Evolutionary conservation across 2,888 invertebrate species (phyloP), one percentile per base, ranked within the genome.

Genomic region (Cremastinae sp.): DNA sequence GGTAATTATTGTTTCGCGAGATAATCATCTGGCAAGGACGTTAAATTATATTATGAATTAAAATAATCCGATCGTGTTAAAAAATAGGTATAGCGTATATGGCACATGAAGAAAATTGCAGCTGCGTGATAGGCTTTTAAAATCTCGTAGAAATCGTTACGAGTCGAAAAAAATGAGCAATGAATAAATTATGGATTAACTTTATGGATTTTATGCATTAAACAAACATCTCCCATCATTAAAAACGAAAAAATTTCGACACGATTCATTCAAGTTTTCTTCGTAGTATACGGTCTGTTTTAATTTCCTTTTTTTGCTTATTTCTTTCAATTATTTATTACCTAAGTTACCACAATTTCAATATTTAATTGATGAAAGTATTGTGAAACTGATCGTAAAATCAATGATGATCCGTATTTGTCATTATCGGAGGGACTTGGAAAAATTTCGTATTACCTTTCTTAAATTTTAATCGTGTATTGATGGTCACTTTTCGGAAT

Each of bases 381-480:
- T 71, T 35, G 55, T 70, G 62, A 71, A 68, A 75, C 56, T 75
- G 61, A 75, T 66, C 56, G 56, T 71, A 56, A 71, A 75, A 75
- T 71, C 43, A 71, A 71, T 68, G 43, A 18, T 43, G 61, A 56
- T 71, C 55, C 70, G 55, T 59, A 75, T 61, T 75, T 61, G 45
- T 20, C 59, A 65, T 59, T 59, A 39, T 47, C 65, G 28, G 2
- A 28, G 28, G 5, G 5, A 28, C 5, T 28, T 41, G 9, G 20
- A 20, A n/a, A 2, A 9, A 28, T 61, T 8, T 45, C 28, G 20
- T 28, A 28, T 28, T 5, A 2, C 37, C 8, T 7, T 62, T n/a
- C 35, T 16, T 2, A 10, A 8, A 18, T 4, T 1, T 41, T 12
- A n/a, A n/a, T 2, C 41, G 9, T 5, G 12, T 2, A 41, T 41